phyloP scores from a whole-genome alignment of 2,888 invertebrate genomes.

The Epirrhoe alternata region DNA sequence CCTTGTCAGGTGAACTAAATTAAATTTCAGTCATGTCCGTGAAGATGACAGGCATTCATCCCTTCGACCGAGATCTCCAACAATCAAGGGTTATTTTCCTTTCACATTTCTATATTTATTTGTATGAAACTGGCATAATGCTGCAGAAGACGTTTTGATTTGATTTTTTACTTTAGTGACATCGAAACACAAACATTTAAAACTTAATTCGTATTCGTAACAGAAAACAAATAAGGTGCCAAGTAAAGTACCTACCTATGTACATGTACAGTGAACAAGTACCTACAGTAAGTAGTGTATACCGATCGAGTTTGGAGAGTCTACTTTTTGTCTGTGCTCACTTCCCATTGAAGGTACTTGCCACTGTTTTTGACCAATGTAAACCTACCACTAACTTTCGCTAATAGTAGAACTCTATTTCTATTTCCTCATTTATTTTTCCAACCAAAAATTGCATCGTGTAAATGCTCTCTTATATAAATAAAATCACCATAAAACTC shows the following conservation, averaged over 20 bases:
- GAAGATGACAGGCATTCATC: constrained; percentile 55
- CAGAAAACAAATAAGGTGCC: no score
- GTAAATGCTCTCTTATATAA: not conserved
- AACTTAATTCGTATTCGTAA: no score
- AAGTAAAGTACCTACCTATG: no score
- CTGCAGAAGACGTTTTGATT: not conserved
- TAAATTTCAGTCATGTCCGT: constrained; percentile 58
- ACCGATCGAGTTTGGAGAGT: no score
- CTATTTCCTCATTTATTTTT: no score
- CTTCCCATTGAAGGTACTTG: no score
- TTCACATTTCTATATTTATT: not conserved
- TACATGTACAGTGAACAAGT: no score
- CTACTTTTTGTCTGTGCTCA: no score
- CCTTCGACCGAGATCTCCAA: constrained; percentile 21
- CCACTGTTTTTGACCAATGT: no score
- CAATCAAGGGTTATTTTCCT: constrained; percentile 2
- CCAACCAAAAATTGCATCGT: not conserved
- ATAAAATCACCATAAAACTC: not conserved
- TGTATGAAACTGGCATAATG: not conserved
- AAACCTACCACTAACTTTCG: no score
- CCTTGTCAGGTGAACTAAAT: constrained; percentile 61
- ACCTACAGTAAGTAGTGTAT: no score
- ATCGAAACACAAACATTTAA: not conserved
- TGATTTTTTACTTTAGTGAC: not conserved
- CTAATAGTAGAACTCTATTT: no score